phyloP scores from a whole-genome alignment of 1,140 invertebrate genomes.

The Bombus sibiricus region DNA sequence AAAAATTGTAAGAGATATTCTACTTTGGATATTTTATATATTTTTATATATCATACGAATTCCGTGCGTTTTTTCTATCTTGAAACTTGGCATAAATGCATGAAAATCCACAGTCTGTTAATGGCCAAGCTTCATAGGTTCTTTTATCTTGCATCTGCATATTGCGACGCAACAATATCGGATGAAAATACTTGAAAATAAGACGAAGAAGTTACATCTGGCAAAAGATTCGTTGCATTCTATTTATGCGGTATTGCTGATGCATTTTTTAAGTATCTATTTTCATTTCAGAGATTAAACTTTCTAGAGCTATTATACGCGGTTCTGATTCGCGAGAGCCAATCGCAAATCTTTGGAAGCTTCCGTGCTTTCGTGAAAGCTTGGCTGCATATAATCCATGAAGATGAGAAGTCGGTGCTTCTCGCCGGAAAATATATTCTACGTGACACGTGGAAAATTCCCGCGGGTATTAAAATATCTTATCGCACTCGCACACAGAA shows the following conservation, averaged over 20 bases:
- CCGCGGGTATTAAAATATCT: constrained; percentile 62
- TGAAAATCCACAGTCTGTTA: no score
- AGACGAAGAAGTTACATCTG: no score
- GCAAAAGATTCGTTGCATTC: no score
- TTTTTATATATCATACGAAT: no score
- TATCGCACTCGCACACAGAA: constrained; percentile 45
- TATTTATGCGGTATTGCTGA: background rate
- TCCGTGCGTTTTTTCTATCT: no score
- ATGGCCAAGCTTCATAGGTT: no score
- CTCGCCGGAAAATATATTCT: constrained; percentile 56
- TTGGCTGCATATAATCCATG: constrained; percentile 48
- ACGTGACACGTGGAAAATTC: constrained; percentile 51
- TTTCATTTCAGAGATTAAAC: background rate
- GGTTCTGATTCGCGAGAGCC: background rate
- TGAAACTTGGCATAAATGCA: no score
- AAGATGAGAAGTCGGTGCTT: constrained; percentile 6
- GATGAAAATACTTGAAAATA: no score
- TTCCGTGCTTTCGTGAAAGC: constrained; percentile 12
- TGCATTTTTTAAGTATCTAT: background rate
- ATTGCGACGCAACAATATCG: no score
- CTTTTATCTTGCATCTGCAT: no score
- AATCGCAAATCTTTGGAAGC: constrained; percentile 34
- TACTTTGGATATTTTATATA: no score
- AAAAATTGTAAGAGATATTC: no score
- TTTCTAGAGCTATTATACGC: background rate